Percentiles rank a stretch among this genome's conserved stretches.
These are phyloP conservation scores for Lordiphosa stackelbergi DNA, from an alignment of 1,140 invertebrate species.

Conservation along the genomic window DNA sequence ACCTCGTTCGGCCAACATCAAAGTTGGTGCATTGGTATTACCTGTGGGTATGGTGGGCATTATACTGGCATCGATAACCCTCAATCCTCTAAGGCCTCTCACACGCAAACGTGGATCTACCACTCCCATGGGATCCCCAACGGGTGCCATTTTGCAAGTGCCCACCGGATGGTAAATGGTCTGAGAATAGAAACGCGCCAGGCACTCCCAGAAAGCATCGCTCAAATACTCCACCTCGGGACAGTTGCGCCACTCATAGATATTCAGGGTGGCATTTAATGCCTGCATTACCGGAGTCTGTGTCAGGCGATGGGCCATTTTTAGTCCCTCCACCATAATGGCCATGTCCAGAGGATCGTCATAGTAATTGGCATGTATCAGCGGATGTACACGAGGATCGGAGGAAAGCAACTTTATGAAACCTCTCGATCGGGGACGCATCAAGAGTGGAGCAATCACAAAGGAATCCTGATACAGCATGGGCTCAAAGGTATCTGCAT, in stretches of 20 bases:
- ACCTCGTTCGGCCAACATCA: constrained; percentile 85
- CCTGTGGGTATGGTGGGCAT: constrained; percentile 84
- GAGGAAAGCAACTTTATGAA: constrained; percentile 81
- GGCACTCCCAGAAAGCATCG: constrained; percentile 84
- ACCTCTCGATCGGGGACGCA: constrained; percentile 85
- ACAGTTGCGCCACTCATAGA: constrained; percentile 81
- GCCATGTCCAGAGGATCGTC: constrained; percentile 83
- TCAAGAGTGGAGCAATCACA: constrained; percentile 82
- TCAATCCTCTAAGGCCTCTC: constrained; percentile 79
- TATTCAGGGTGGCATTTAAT: constrained; percentile 82
- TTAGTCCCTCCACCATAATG: constrained; percentile 85
- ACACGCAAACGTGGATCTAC: constrained; percentile 81
- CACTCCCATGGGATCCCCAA: constrained; percentile 79
- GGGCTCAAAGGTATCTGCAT: constrained; percentile 82
- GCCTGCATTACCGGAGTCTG: constrained; percentile 82
- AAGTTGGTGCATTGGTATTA: constrained; percentile 84
- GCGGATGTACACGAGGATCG: constrained; percentile 84
- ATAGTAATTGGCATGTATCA: constrained; percentile 90
- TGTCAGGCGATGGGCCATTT: constrained; percentile 82
- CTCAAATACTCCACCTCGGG: constrained; percentile 76
- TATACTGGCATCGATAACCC: constrained; percentile 85
- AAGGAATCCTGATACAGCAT: constrained; percentile 83
- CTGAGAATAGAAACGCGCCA: constrained; percentile 82
- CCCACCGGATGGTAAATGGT: constrained; percentile 84
- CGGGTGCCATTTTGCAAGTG: constrained; percentile 83